These are phyloP conservation scores for Coranthus polyacanthus DNA, from an alignment of 2,797 vertebrate genomes.

Conservation along the genomic window DNA sequence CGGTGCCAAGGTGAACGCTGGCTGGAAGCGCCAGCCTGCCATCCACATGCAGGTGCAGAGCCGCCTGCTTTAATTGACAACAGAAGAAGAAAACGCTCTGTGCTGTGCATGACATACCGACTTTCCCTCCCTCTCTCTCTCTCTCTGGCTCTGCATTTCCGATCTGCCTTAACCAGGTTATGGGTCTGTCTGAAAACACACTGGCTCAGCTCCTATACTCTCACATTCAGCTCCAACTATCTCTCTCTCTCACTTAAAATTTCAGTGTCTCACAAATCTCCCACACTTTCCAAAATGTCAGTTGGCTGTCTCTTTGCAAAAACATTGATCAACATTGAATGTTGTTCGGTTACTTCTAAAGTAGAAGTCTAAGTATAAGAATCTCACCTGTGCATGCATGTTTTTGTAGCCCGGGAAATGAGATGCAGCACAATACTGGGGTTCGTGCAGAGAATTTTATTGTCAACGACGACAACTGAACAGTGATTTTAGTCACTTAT, in stretches of 20 bases:
- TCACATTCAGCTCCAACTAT: constrained; percentile 31
- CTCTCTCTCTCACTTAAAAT: constrained; percentile 11
- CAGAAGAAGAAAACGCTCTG: constrained; percentile 65
- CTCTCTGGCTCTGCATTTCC: constrained; percentile 41
- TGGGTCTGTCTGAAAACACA: constrained; percentile 59
- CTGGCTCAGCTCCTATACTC: constrained; percentile 46
- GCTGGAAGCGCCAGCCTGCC: constrained; percentile 55
- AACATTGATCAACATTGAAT: too few relatives aligned
- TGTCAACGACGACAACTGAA: too few relatives aligned
- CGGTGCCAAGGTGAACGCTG: constrained; percentile 69
- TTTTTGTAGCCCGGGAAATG: too few relatives aligned
- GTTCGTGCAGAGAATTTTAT: too few relatives aligned
- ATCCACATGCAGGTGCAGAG: constrained; percentile 75
- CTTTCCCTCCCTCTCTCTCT: constrained; percentile 26
- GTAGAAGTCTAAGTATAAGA: too few relatives aligned
- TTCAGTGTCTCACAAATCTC: neutral
- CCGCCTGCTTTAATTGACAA: constrained; percentile 79
- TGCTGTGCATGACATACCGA: constrained; percentile 65
- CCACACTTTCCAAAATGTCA: constrained; percentile 24
- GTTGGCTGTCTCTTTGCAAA: neutral
- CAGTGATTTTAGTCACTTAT: too few relatives aligned
- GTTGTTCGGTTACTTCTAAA: too few relatives aligned
- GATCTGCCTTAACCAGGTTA: constrained; percentile 66
- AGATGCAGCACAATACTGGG: too few relatives aligned
- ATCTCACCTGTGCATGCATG: too few relatives aligned